Base-by-base conservation (phyloP, 2,888 invertebrate genomes). In the Platypus cylindrus region DNA sequence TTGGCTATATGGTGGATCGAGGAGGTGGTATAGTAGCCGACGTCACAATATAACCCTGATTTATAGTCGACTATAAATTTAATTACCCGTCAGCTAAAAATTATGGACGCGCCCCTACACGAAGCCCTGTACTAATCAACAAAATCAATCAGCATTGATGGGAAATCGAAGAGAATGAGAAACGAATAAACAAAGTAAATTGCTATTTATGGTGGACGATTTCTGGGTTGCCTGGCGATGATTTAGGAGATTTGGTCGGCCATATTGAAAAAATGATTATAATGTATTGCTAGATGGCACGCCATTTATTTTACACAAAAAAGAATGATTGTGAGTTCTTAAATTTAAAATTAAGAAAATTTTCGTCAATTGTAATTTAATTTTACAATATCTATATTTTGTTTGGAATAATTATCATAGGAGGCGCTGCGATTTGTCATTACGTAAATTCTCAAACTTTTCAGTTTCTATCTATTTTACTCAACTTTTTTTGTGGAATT, bases 161-260 rank as follows among this genome's bases (percentile, higher is more conserved):
- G 38, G 41, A 41, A 40, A 40, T 31, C 29, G 37, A 36, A 32
- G 32, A 36, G 31, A 32, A 36, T 32, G 28, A 36, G 36, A 36
- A 36, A 35, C 40, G 36, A 40, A 40, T 33, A 40, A 40, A 41
- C 41, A 38, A 41, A 41, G 37, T 41, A 38, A 38, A 36, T 38
- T 38, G 40, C 31, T 52, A 52, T 53, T 52, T 53, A 52, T 51
- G 49, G 48, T 48, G 45, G 42, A 48, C 50, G 51, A 53, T 53
- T 52, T 50, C 48, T 49, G 52, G 51, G 47, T n/a, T n/a, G n/a
- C n/a, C n/a, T n/a, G 50, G 42, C 44, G 45, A 51, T 53, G 53
- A 53, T 53, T 53, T 53, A 53, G 36, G 48, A 46, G 47, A 42
- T 17, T 16, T 32, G 44, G 42, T 47, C 46, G 48, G n/a, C 50